These are phyloP conservation scores for Toxostoma redivivum DNA, from an alignment of 2,113 vertebrate species.

Conservation along the genomic window DNA sequence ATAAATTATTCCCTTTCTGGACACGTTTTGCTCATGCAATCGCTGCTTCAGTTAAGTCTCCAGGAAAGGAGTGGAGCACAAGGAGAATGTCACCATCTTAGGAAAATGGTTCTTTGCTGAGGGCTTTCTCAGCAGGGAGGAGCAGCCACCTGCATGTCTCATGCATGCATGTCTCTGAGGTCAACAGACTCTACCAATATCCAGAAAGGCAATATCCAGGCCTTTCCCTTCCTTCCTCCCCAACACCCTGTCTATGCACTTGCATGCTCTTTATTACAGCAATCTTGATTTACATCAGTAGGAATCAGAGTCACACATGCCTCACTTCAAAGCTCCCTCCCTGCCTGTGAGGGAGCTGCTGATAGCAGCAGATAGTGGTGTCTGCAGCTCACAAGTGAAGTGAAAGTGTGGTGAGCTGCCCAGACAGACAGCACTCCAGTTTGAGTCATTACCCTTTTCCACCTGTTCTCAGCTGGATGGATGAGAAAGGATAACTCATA, in stretches of 20 bases:
- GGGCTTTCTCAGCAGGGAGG: background rate
- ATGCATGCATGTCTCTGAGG: accelerated
- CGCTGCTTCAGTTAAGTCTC: background rate
- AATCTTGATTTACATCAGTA: background rate
- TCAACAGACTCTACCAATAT: background rate
- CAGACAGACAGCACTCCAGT: background rate
- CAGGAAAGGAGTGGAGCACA: background rate
- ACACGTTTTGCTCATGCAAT: background rate
- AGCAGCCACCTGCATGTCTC: too few species aligned
- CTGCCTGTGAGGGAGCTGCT: background rate
- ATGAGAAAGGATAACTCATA: slow-evolving; percentile 13
- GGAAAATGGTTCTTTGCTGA: background rate
- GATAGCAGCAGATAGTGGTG: slow-evolving; percentile 1
- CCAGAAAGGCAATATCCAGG: background rate
- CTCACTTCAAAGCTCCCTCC: background rate
- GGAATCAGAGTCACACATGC: background rate
- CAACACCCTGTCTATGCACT: background rate
- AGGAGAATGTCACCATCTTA: background rate
- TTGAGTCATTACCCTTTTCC: slow-evolving; percentile 48
- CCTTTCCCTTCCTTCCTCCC: background rate
- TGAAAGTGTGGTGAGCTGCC: slow-evolving; percentile 55
- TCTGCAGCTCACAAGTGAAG: background rate
- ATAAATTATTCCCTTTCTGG: background rate
- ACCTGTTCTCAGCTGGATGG: slow-evolving; percentile 22
- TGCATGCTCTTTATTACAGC: background rate